phyloP scores from a whole-genome alignment of 2,797 vertebrate species.

The Sparus aurata region DNA sequence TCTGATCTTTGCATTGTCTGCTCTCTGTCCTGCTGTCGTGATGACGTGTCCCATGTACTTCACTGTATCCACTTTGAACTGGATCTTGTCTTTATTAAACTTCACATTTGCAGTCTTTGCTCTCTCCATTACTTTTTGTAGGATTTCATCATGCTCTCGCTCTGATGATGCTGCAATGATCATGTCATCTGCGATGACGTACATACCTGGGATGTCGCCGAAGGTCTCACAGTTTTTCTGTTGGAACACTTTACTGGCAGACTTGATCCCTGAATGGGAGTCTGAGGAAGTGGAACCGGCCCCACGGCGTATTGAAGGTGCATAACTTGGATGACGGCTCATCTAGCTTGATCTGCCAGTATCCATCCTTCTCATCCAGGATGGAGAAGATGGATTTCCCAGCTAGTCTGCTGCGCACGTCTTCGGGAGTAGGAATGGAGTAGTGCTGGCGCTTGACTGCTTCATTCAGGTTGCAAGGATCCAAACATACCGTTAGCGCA shows the following conservation, averaged over 20 bases:
- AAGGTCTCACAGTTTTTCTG: conserved; percentile 63
- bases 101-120: conserved; percentile 21
- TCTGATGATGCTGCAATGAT: conserved; percentile 47
- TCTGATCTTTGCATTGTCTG: conserved; percentile 1
- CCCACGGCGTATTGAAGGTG: too few species aligned
- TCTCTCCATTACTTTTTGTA: conserved; percentile 44
- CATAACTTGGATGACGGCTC: too few species aligned
- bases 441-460: too few species aligned
- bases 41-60: conserved; percentile 41
- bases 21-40: conserved; percentile 20
- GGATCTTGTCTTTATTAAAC: conserved; percentile 31
- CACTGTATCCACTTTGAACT: conserved; percentile 26
- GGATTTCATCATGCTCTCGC: conserved; percentile 17
- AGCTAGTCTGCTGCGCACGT: too few species aligned
- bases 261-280: too few species aligned
- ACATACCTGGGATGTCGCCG: conserved; percentile 26
- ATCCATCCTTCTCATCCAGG: too few species aligned
- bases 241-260: conserved; percentile 42
- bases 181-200: conserved; percentile 50
- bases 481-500: too few species aligned
- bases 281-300: too few species aligned
- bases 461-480: too few species aligned
- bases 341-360: too few species aligned
- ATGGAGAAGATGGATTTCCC: too few species aligned
- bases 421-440: too few species aligned